phyloP scores from a whole-genome alignment of 2,113 vertebrate species.

The Salvelinus sp. region DNA sequence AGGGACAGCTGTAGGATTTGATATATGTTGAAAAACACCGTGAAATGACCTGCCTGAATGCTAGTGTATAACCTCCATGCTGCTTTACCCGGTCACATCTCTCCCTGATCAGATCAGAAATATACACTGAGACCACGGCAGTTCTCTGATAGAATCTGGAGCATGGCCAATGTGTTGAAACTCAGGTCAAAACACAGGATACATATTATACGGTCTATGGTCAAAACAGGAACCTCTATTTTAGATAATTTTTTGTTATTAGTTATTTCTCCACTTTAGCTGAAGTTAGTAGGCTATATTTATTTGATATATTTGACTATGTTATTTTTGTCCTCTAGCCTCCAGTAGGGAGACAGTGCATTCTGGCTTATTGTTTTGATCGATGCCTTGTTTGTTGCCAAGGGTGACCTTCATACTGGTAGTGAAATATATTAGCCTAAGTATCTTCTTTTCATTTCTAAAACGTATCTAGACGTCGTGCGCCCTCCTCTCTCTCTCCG shows the following conservation, averaged over 20 bases:
- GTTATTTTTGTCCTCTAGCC: constrained; percentile 14
- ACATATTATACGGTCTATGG: not conserved
- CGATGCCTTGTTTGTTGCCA: constrained; percentile 8
- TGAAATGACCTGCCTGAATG: constrained; percentile 34
- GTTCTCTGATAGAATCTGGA: constrained; percentile 31
- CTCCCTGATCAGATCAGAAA: constrained; percentile 3
- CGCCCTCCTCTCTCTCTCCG: not conserved
- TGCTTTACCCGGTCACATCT: constrained; percentile 41
- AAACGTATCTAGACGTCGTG: not conserved
- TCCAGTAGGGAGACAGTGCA: not conserved
- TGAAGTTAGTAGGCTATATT: constrained; percentile 15
- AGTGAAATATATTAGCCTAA: constrained; percentile 30
- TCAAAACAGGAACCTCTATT: too few species aligned
- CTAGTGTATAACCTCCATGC: constrained; percentile 24
- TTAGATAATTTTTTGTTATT: too few species aligned
- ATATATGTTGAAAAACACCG: constrained; percentile 34
- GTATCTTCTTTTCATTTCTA: constrained; percentile 13
- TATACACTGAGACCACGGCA: not conserved
- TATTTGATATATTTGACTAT: constrained; percentile 27
- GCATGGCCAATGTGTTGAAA: constrained; percentile 14
- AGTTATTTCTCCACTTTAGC: constrained; percentile 8
- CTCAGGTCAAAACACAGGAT: constrained; percentile 32
- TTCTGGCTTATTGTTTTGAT: constrained; percentile 19
- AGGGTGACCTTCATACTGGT: constrained; percentile 32
- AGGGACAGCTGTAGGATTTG: constrained; percentile 27